These are phyloP conservation scores for Antennarius maculatus DNA, from an alignment of 2,797 vertebrate species.

Conservation along the genomic window DNA sequence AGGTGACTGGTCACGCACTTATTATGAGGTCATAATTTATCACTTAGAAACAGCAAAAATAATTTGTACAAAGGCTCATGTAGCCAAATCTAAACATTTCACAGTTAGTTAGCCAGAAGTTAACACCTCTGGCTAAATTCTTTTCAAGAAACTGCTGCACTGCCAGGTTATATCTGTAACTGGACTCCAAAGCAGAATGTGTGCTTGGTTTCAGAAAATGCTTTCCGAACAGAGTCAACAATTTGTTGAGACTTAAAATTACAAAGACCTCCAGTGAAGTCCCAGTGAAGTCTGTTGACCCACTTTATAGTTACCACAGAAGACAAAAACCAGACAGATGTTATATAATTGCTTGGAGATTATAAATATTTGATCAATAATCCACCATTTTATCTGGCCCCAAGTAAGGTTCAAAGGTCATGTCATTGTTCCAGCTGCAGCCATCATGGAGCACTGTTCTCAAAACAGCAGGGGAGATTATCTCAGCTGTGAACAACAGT, in stretches of 20 bases:
- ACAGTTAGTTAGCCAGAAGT: not conserved
- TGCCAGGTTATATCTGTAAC: not conserved
- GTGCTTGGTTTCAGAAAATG: not conserved
- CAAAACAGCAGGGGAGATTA: slow-evolving; percentile 75
- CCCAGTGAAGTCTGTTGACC: slow-evolving; percentile 8
- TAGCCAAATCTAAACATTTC: not conserved
- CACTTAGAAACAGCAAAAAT: not conserved
- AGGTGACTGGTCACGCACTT: not conserved
- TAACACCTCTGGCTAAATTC: not conserved
- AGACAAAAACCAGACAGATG: slow-evolving; percentile 34
- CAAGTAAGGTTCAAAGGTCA: slow-evolving; percentile 73
- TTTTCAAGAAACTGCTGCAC: not conserved
- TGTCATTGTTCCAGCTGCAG: slow-evolving; percentile 73
- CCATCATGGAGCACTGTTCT: slow-evolving; percentile 70
- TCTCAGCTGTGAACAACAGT: slow-evolving; percentile 75
- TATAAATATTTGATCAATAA: slow-evolving; percentile 74
- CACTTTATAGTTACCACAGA: slow-evolving; percentile 28
- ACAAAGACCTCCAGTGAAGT: too few species aligned
- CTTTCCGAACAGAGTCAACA: not conserved
- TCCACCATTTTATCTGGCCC: slow-evolving; percentile 64
- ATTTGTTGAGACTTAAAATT: not conserved
- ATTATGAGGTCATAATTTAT: not conserved
- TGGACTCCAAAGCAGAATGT: not conserved
- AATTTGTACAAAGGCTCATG: not conserved
- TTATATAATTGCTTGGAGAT: slow-evolving; percentile 53